Base-by-base conservation (phyloP, 2,888 invertebrate species). In the Gibbula magus region DNA sequence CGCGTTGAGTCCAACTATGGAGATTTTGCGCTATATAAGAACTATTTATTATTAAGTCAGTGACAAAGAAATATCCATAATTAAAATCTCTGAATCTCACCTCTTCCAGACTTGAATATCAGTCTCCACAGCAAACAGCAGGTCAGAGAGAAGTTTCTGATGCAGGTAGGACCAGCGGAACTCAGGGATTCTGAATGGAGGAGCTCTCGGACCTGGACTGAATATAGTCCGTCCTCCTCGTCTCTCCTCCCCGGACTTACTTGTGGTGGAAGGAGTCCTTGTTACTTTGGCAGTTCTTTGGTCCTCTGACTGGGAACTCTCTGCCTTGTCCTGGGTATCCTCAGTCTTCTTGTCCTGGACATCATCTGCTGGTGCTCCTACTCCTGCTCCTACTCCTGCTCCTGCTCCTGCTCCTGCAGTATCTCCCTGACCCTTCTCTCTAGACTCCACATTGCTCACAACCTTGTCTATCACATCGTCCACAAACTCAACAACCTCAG, bases 161-260 rank as follows among this genome's bases (percentile, higher is more conserved):
- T 99, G 99, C 87, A 99, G 97, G 93, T 97, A 97, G 0, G 99
- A 99, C 99, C 99, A 99, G 89, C 98, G 96, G 94, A 99, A 99
- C 94, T 99, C 99, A 32, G 99, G 99, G 92, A 99, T 99, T 86
- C 99, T 95, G 94, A 99, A 99, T 2, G 99, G 92, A 56, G 92
- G 92, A 10, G 92, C 92, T 39, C 92, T 85, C 0, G 92, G 92
- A 51, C 92, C 93, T 4, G 92, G 91, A 81, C 91, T 92, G 85
- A 92, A 92, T 79, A 92, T 89, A 78, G 90, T 89, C 70, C 88
- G 84, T 45, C 86, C 87, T 78, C 87, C 86, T 18, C 84, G 84
- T 10, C 83, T 83, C 25, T 83, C 81, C 7, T 82, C 83, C 52
- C 82, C 82, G 0, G 73, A 54, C 2, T 80, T 75, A 25, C 84